Conservation (phyloP, 2,888 invertebrate genomes). For the Apotomis turbidana region DNA sequence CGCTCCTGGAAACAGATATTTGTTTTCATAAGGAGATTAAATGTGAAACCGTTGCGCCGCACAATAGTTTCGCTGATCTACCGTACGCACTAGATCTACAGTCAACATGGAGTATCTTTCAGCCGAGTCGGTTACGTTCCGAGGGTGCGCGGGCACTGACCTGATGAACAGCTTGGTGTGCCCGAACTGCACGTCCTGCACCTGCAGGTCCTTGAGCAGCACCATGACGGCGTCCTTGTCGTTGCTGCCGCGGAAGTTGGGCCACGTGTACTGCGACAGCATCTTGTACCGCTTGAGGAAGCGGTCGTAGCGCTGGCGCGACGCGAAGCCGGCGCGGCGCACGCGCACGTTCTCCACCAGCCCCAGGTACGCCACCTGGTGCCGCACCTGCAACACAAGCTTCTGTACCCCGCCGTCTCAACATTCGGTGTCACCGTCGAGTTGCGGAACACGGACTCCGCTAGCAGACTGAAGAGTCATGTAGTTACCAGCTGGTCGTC, state of each 20-base stretch:
- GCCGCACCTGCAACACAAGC: constrained; percentile 72
- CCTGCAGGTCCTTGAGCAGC: constrained; percentile 90
- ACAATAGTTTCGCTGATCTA: too few species aligned
- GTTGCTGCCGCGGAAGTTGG: constrained; percentile 92
- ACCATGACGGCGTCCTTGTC: constrained; percentile 93
- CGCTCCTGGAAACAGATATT: constrained; percentile 79
- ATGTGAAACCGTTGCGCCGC: too few species aligned
- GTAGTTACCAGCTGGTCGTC: constrained; percentile 89
- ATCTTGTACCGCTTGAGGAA: constrained; percentile 98
- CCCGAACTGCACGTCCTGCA: constrained; percentile 95
- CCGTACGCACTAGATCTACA: too few species aligned
- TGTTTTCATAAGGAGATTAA: too few species aligned
- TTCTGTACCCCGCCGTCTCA: too few species aligned
- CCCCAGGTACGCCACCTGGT: constrained; percentile 94
- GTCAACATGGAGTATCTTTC: too few species aligned
- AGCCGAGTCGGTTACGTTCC: too few species aligned
- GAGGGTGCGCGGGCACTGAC: constrained; percentile 54
- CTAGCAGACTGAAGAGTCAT: too few species aligned
- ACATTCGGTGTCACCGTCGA: too few species aligned
- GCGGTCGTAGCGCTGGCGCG: constrained; percentile 95
- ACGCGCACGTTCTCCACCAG: constrained; percentile 98
- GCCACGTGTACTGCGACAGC: constrained; percentile 98
- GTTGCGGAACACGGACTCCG: too few species aligned
- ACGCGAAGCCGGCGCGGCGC: constrained; percentile 98
- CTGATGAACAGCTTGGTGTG: constrained; percentile 98